These are phyloP conservation scores for Osmerus mordax DNA, from an alignment of 2,113 vertebrate species.

Conservation along the genomic window DNA sequence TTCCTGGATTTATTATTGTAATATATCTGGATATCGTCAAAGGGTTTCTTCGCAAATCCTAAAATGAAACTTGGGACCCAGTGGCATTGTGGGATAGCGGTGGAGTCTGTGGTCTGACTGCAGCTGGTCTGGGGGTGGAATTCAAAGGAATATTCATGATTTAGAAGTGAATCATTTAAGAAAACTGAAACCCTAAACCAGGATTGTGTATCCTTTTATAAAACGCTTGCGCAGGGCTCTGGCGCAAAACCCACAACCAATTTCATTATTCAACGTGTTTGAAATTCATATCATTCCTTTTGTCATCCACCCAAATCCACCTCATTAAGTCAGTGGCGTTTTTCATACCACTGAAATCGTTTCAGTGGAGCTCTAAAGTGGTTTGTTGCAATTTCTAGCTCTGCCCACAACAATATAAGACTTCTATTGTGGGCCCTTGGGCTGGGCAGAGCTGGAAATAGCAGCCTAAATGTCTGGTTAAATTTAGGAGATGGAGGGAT, in stretches of 20 bases:
- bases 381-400: conserved; percentile 49
- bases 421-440: conserved; percentile 39
- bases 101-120: conserved; percentile 68
- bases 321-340: conserved; percentile 44
- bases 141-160: conserved; percentile 72
- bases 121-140: conserved; percentile 64
- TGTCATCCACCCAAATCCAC: conserved; percentile 54
- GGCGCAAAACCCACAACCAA: conserved; percentile 43
- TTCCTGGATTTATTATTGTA: conserved; percentile 40
- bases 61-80: conserved; percentile 63
- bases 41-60: conserved; percentile 53
- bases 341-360: conserved; percentile 33
- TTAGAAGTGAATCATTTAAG: conserved; percentile 48
- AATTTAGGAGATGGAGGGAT: conserved; percentile 44
- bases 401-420: conserved; percentile 46
- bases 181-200: conserved; percentile 63
- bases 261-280: conserved; percentile 49
- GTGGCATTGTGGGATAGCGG: conserved; percentile 47
- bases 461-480: conserved; percentile 47
- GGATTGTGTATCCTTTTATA: conserved; percentile 52
- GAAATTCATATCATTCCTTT: conserved; percentile 54
- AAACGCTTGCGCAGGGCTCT: conserved; percentile 65
- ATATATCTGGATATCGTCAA: conserved; percentile 60
- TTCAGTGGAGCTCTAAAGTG: conserved; percentile 48
- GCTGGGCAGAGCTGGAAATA: conserved; percentile 38